Evolutionary conservation across 2,888 invertebrate genomes (phyloP).

Genomic region (Polymixis lichenea): DNA sequence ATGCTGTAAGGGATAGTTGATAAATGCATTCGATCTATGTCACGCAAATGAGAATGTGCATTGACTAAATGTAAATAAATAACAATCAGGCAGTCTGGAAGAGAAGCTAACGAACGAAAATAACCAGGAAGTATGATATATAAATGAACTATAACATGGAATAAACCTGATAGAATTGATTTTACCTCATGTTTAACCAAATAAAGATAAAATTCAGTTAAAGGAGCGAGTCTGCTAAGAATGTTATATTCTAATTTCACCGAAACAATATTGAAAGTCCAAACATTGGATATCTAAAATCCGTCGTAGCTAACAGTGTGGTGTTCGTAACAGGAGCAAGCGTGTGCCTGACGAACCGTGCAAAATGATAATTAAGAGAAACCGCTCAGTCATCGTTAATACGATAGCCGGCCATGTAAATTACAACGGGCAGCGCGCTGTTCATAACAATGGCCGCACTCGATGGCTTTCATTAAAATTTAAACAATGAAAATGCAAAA

Average conservation of each 20-base stretch:
- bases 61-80: slow-evolving; percentile 49
- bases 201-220: neutral
- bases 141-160: slow-evolving; percentile 28
- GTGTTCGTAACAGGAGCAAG: slow-evolving; percentile 75
- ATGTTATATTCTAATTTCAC: neutral
- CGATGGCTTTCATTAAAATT: slow-evolving; percentile 85
- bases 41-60: slow-evolving; percentile 57
- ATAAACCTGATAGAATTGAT: slow-evolving; percentile 19
- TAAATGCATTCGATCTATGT: slow-evolving; percentile 53
- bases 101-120: slow-evolving; percentile 43
- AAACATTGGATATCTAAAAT: slow-evolving; percentile 39
- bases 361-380: slow-evolving; percentile 90
- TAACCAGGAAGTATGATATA: slow-evolving; percentile 38
- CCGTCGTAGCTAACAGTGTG: slow-evolving; percentile 41
- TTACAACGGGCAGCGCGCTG: slow-evolving; percentile 78
- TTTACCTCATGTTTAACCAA: slow-evolving; percentile 20
- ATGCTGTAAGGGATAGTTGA: slow-evolving; percentile 52
- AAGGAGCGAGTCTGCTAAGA: neutral
- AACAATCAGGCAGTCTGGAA: slow-evolving; percentile 41
- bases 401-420: slow-evolving; percentile 87
- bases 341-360: slow-evolving; percentile 88
- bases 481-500: slow-evolving; percentile 78
- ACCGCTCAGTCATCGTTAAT: slow-evolving; percentile 90
- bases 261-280: slow-evolving; percentile 6
- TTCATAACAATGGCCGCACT: slow-evolving; percentile 84